Conservation (phyloP, 2,888 invertebrate species). For the Lasioglossum calceatum region DNA sequence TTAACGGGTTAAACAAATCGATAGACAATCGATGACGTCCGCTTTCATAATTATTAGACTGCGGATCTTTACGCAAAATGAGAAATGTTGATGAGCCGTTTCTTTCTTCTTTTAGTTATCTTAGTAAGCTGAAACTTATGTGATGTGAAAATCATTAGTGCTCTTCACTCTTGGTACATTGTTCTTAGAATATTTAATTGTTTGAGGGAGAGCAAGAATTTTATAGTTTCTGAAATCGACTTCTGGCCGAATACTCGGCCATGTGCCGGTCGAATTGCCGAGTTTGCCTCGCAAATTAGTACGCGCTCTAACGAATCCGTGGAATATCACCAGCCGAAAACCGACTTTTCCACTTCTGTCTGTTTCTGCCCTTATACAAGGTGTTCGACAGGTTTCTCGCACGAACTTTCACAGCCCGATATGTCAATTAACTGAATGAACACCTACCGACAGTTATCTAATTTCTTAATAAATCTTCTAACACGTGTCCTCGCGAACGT, state of each 20-base stretch:
- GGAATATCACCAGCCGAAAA: slow-evolving; percentile 44
- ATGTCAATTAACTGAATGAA: not conserved
- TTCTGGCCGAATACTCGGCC: not conserved
- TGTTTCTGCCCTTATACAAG: not conserved
- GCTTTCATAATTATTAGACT: too few relatives aligned
- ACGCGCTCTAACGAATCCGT: slow-evolving; percentile 21
- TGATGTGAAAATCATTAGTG: too few relatives aligned
- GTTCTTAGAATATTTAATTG: not conserved
- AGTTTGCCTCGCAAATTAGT: slow-evolving; percentile 30
- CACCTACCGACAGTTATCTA: not conserved
- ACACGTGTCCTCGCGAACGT: not conserved
- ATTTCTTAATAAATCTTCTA: not conserved
- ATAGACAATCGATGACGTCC: slow-evolving; percentile 2
- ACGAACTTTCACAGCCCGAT: not conserved
- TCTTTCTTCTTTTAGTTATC: too few relatives aligned
- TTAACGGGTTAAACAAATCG: slow-evolving; percentile 6
- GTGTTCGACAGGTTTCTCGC: not conserved
- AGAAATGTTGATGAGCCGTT: too few relatives aligned
- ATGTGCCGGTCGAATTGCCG: not conserved
- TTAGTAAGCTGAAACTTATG: too few relatives aligned
- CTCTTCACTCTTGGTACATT: not conserved
- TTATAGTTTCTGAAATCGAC: not conserved
- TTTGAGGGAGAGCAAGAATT: not conserved
- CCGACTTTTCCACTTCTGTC: not conserved
- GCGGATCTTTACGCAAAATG: too few relatives aligned